Conservation (phyloP, 2,888 invertebrate species). For the Drosophila conformis region DNA sequence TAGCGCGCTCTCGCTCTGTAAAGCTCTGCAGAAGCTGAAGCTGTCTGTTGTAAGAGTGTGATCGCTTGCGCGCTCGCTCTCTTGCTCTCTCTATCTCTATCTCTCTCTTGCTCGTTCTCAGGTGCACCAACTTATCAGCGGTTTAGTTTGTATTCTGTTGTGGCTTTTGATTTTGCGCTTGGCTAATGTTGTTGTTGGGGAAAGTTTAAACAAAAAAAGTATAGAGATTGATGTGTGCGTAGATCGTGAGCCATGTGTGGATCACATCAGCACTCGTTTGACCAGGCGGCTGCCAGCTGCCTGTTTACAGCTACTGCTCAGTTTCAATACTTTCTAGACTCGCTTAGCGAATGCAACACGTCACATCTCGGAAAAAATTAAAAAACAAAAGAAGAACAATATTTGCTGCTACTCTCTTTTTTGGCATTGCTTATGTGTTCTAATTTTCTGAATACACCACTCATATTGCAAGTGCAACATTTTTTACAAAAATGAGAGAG, state of each 20-base stretch:
- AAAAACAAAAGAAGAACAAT: constrained; percentile 30
- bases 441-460: background rate
- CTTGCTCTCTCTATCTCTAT: constrained; percentile 12
- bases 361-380: constrained; percentile 51
- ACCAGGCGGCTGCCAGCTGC: constrained; percentile 55
- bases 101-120: constrained; percentile 27
- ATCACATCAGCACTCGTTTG: constrained; percentile 68
- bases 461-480: constrained; percentile 10
- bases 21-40: constrained; percentile 11
- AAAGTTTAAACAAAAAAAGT: constrained; percentile 64
- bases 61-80: background rate
- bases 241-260: constrained; percentile 40
- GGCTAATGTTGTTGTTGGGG: constrained; percentile 57
- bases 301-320: constrained; percentile 40
- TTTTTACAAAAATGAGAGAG: constrained; percentile 44
- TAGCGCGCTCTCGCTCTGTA: background rate
- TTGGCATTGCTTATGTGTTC: constrained; percentile 4
- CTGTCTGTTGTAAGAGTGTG: background rate
- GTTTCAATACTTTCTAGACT: constrained; percentile 78
- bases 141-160: constrained; percentile 47
- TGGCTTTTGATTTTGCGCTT: constrained; percentile 29
- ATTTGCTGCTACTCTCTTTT: constrained; percentile 2
- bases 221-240: constrained; percentile 8
- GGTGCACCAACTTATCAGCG: constrained; percentile 58
- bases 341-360: constrained; percentile 67